These are phyloP conservation scores for Lydus trimaculatus DNA, from an alignment of 2,888 invertebrate genomes.

Conservation along the genomic window DNA sequence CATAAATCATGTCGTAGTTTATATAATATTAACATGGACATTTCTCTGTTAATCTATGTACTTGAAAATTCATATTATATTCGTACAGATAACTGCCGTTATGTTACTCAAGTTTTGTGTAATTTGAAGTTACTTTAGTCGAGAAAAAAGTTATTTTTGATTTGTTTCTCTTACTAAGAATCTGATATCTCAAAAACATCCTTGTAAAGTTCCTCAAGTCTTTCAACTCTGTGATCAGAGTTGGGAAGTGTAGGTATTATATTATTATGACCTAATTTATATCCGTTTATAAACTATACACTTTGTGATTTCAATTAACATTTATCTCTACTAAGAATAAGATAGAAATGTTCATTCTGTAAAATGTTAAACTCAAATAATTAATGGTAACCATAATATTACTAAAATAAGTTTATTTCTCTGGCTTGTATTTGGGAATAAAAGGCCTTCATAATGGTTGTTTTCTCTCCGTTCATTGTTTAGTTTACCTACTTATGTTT, in stretches of 20 bases:
- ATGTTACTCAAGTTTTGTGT: background rate
- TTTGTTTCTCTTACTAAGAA: background rate
- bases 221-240: slow-evolving; percentile 4
- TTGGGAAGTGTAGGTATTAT: background rate
- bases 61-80: background rate
- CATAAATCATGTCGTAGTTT: slow-evolving; percentile 27
- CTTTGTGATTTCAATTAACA: slow-evolving; percentile 6
- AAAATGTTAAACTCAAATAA: too few species aligned
- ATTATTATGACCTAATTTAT: slow-evolving; percentile 6
- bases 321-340: background rate
- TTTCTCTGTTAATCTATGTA: slow-evolving; percentile 13
- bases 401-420: too few species aligned
- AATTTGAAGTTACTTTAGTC: background rate
- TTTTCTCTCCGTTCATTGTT: background rate
- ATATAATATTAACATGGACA: slow-evolving; percentile 19
- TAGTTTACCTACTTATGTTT: background rate
- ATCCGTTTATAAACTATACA: background rate
- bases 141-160: background rate
- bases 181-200: background rate
- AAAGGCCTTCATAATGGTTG: background rate
- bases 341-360: background rate
- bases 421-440: background rate
- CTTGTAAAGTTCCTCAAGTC: background rate
- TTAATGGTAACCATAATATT: too few species aligned
- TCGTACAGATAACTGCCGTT: too few species aligned